Percentiles rank a stretch among this genome's conserved stretches.
These are phyloP conservation scores for Drosophila nigromelanica DNA, from an alignment of 1,140 invertebrate genomes.

Conservation along the genomic window DNA sequence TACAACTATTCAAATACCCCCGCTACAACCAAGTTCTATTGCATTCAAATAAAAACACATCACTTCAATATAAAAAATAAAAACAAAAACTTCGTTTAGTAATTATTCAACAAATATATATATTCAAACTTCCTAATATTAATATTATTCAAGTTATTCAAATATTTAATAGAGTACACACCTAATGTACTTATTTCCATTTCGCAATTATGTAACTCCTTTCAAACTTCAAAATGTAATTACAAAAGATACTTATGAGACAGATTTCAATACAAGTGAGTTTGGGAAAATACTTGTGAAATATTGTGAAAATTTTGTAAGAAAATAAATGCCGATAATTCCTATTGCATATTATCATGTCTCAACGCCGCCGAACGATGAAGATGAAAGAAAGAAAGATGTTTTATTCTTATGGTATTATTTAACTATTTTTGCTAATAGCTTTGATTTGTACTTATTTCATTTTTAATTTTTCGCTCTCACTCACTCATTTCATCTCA, in stretches of 20 bases:
- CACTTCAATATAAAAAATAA: slow-evolving; percentile 5
- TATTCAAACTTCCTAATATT: slow-evolving; percentile 39
- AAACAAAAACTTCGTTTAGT: slow-evolving; percentile 41
- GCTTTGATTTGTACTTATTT: slow-evolving; percentile 72
- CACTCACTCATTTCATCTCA: slow-evolving; percentile 45
- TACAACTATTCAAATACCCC: not conserved
- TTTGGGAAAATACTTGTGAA: slow-evolving; percentile 84
- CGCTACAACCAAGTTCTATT: slow-evolving; percentile 24
- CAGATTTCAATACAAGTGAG: slow-evolving; percentile 84
- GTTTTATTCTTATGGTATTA: slow-evolving; percentile 72
- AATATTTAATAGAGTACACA: slow-evolving; percentile 57
- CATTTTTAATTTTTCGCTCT: slow-evolving; percentile 63
- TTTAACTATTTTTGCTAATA: slow-evolving; percentile 69
- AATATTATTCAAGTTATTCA: slow-evolving; percentile 10
- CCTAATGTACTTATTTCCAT: slow-evolving; percentile 61
- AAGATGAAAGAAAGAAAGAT: slow-evolving; percentile 68
- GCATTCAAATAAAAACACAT: slow-evolving; percentile 33
- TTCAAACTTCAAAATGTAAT: slow-evolving; percentile 60
- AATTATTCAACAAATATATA: slow-evolving; percentile 52
- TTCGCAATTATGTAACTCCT: slow-evolving; percentile 54
- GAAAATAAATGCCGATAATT: slow-evolving; percentile 43
- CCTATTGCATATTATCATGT: slow-evolving; percentile 41
- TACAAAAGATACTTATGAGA: slow-evolving; percentile 84
- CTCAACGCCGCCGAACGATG: slow-evolving; percentile 46
- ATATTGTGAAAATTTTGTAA: slow-evolving; percentile 37